Percentiles rank a stretch among this genome's conserved stretches.
Evolutionary conservation across 2,113 vertebrate genomes (phyloP).

Genomic region (Elachura formosa): DNA sequence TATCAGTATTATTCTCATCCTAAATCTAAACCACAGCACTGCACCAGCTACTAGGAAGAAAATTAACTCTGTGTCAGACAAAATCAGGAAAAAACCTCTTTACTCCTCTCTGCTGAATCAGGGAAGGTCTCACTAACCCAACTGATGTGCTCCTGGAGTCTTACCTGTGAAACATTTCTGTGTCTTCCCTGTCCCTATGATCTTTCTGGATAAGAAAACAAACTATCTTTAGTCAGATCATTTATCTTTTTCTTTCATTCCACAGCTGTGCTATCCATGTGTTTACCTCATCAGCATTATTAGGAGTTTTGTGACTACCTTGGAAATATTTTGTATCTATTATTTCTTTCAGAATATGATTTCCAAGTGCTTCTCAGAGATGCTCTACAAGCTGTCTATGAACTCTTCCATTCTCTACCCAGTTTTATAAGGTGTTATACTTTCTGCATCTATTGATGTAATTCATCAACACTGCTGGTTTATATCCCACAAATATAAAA

Average conservation of each 20-base stretch:
- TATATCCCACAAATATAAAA: neutral
- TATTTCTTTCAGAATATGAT: neutral
- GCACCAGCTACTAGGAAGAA: neutral
- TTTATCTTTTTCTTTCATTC: neutral
- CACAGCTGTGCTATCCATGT: neutral
- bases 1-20: neutral
- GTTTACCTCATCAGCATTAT: neutral
- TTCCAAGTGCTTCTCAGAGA: neutral
- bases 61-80: neutral
- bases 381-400: neutral
- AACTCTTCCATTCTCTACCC: neutral
- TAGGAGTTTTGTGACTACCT: neutral
- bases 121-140: neutral
- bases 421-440: neutral
- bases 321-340: neutral
- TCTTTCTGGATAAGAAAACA: neutral
- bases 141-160: neutral
- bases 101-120: neutral
- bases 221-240: neutral
- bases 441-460: neutral
- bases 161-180: neutral
- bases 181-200: neutral
- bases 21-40: neutral
- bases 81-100: neutral
- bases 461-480: neutral